Percentiles rank a stretch among this genome's conserved stretches.
These are phyloP conservation scores for Lithophane leautieri DNA, from an alignment of 2,888 invertebrate genomes.

Conservation along the genomic window DNA sequence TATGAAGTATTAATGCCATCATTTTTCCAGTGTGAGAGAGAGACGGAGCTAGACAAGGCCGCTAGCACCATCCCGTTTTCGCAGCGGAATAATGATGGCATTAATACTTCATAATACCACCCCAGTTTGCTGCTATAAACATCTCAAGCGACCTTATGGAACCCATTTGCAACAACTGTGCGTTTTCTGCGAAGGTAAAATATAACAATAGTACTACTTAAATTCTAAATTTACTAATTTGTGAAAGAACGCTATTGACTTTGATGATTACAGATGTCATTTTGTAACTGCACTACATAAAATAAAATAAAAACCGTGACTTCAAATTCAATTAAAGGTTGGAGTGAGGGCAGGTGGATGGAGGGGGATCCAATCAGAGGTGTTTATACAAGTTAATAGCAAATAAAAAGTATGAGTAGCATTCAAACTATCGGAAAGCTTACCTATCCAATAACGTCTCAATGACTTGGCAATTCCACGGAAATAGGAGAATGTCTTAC, in stretches of 20 bases:
- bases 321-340: not conserved
- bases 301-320: not conserved
- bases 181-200: not conserved
- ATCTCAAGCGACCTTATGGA: not conserved
- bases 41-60: no score
- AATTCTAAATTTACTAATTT: not conserved
- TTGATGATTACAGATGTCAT: not conserved
- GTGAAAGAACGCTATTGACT: not conserved
- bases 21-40: no score
- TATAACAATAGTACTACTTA: not conserved
- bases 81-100: no score
- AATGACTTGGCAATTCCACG: not conserved
- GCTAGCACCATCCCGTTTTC: no score
- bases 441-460: not conserved
- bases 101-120: no score
- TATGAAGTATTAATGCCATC: no score
- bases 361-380: not conserved
- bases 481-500: not conserved
- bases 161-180: conserved; percentile 10
- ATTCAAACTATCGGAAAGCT: conserved; percentile 6
- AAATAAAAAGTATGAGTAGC: not conserved
- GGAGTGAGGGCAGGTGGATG: no score
- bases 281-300: not conserved
- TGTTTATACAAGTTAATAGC: conserved; percentile 1
- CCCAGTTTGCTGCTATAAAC: not conserved